Evolutionary conservation across 2,888 invertebrate genomes (phyloP), one percentile per base, ranked within the genome.

Genomic region (Diarsia mendica): DNA sequence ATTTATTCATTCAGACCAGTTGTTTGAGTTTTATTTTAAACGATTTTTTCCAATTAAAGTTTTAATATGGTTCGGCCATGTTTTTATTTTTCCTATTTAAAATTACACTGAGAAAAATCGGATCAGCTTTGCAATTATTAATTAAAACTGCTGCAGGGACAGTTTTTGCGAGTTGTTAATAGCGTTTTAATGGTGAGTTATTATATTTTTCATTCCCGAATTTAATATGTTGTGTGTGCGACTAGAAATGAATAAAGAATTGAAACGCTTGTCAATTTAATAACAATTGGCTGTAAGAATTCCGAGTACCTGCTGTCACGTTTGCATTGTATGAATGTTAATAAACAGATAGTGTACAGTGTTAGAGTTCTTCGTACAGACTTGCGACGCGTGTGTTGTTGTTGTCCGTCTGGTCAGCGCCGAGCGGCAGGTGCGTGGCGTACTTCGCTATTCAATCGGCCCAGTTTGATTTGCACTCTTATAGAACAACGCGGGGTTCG

Each of bases 401-500:
- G 53, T 63, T 69, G 66, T 49, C 49, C 85, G 74, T 63, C 75
- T 82, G 82, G 66, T 46, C 55, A 78, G 15, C 23, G 49, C 13
- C n/a, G 48, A 48, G 46, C 33, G 28, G 39, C 13, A 23, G 44
- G n/a, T 23, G 51, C 46, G 49, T n/a, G 10, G 46, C 28, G 46
- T n/a, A 67, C 48, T 85, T 77, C 49, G 20, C 63, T 70, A 83
- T 85, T 61, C 61, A 67, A 61, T 65, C 70, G 61, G 15, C 48
- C 61, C 49, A 78, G 65, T 65, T 78, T 64, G 33, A 71, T 83
- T 83, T n/a, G 72, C 78, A 63, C 74, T 46, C 39, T 74, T 65
- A 81, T 84, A 86, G 85, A 85, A 86, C 87, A 75, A 67, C 78
- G 82, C 70, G 82, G 78, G 76, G 82, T 70, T 72, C 75, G 87